phyloP scores from a whole-genome alignment of 2,888 invertebrate species.

The Endotricha flammealis region DNA sequence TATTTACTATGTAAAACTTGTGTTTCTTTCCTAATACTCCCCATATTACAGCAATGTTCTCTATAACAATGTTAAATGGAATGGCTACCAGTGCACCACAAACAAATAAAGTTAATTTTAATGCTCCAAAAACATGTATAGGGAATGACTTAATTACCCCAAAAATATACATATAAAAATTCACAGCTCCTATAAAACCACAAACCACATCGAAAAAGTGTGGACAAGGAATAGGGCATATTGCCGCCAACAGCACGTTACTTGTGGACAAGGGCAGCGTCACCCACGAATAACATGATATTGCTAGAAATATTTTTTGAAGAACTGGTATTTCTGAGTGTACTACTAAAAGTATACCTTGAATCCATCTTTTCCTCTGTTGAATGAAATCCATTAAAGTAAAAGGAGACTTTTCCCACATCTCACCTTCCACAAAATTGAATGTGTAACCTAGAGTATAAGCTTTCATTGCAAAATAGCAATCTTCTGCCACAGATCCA shows the following conservation, averaged over 20 bases:
- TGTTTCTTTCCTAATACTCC: constrained; percentile 96
- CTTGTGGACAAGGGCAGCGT: constrained; percentile 95
- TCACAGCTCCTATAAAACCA: constrained; percentile 94
- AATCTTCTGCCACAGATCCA: constrained; percentile 98
- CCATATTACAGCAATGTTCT: constrained; percentile 97
- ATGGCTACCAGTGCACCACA: constrained; percentile 93
- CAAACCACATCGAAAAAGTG: constrained; percentile 90
- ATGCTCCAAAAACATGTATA: constrained; percentile 88
- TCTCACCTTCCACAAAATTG: constrained; percentile 97
- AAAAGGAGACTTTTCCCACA: constrained; percentile 99
- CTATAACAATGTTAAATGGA: constrained; percentile 95
- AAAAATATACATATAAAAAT: constrained; percentile 98
- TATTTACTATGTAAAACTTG: constrained; percentile 98
- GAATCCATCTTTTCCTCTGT: constrained; percentile 97
- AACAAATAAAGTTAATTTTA: constrained; percentile 88
- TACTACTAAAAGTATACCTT: constrained; percentile 92
- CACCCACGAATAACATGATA: constrained; percentile 97
- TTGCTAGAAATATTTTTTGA: constrained; percentile 88
- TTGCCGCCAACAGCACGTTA: constrained; percentile 89
- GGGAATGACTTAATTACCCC: constrained; percentile 98
- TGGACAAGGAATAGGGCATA: constrained; percentile 93
- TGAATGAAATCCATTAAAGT: constrained; percentile 96
- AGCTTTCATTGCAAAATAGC: constrained; percentile 97
- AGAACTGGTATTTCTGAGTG: constrained; percentile 89
- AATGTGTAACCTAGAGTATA: constrained; percentile 93